These are phyloP conservation scores for Chaenogobius annularis DNA, from an alignment of 2,113 vertebrate genomes.

Conservation along the genomic window DNA sequence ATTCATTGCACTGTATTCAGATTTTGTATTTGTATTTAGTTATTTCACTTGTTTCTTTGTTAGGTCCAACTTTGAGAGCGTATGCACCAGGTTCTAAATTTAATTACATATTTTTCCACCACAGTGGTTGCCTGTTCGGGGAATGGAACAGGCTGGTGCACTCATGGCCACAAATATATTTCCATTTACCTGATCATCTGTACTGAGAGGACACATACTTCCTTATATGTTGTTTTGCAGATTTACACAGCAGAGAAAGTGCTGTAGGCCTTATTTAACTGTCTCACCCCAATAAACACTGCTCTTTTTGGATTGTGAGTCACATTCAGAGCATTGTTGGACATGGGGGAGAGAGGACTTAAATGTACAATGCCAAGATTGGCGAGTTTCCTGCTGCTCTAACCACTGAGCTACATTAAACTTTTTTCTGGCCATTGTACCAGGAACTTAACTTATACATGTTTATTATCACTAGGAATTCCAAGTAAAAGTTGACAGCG, in stretches of 20 bases:
- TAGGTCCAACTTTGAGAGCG: constrained; percentile 6
- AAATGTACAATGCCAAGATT: too few relatives aligned
- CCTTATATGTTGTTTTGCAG: constrained; percentile 26
- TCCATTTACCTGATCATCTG: constrained; percentile 8
- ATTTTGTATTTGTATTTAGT: too few relatives aligned
- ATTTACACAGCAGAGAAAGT: background rate
- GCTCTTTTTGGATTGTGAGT: background rate
- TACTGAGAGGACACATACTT: background rate
- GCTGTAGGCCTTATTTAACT: background rate
- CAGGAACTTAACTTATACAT: background rate
- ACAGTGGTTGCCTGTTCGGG: constrained; percentile 11
- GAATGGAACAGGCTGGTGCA: constrained; percentile 17
- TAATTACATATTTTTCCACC: constrained; percentile 27
- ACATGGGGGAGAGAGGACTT: background rate
- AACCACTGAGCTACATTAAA: background rate
- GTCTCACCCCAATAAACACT: background rate
- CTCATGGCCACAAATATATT: constrained; percentile 24
- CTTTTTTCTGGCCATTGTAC: background rate
- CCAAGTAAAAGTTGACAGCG: constrained; percentile 66
- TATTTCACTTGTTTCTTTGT: background rate
- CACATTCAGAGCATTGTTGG: background rate
- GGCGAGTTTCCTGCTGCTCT: background rate
- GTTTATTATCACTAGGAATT: constrained; percentile 67
- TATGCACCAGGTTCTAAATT: constrained; percentile 11
- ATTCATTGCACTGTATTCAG: too few relatives aligned